Base-by-base conservation (phyloP, 92 coral and sea anemone genomes). In the Porites divaricata region DNA sequence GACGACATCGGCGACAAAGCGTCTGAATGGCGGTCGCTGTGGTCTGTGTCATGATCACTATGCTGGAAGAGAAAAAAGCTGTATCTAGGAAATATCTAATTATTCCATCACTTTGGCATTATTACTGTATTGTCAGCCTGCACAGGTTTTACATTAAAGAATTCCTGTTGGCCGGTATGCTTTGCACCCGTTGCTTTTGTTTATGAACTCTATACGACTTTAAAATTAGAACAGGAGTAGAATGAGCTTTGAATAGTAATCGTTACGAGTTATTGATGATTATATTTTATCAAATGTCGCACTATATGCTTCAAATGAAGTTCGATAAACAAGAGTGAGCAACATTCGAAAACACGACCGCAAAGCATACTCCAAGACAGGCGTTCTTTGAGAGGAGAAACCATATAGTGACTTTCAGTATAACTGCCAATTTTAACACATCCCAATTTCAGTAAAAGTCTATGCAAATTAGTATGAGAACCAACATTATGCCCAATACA, bases 261-360 rank as follows among this genome's bases (percentile, higher is more conserved):
- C 51, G 77, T 73, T 50, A 50, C 16, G 63, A 50, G 63, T 50
- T 50, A 50, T 73, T 73, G 6, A 73, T n/a, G n/a, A n/a, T n/a
- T n/a, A n/a, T n/a, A n/a, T n/a, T n/a, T n/a, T n/a, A n/a, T n/a
- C n/a, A n/a, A 73, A 50, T 73, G 48, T 73, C 77, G 28, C 41
- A 62, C 28, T 59, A 54, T 5, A 73, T 35, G 63, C 52, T 69
- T 69, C 73, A 69, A 69, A 69, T 69, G 73, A 69, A 69, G 73
- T 69, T 69, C 28, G 77, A 50, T 73, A 51, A 73, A 73, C 48
- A 73, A 73, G 77, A 73, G 77, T 73, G 77, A 73, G 77, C 77
- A 52, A 73, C 77, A 73, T 73, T 73, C 77, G 77, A 73, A 73
- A 73, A 58, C 77, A 73, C 63, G 77, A 73, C 77, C 59, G 59